Evolutionary conservation across 2,888 invertebrate species (phyloP).

Genomic region (Noctua fimbriata): DNA sequence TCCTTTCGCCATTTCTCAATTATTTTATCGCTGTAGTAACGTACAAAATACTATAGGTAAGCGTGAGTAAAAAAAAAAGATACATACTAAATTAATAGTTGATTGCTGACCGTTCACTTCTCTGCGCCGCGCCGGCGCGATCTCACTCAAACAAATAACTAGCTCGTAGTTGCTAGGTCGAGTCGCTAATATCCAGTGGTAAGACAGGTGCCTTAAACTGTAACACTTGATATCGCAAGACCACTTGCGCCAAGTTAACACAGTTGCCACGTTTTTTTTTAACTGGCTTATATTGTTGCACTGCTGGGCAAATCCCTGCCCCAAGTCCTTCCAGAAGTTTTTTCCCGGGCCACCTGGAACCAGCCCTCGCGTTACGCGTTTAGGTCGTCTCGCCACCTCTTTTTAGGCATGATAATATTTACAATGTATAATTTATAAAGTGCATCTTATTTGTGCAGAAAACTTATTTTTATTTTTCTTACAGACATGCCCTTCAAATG

Average conservation of each 20-base stretch:
- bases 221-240: background rate
- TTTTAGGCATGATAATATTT: background rate
- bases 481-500: constrained; percentile 88
- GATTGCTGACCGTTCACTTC: background rate
- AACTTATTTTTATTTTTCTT: background rate
- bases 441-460: background rate
- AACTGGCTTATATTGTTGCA: background rate
- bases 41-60: background rate
- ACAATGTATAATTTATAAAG: background rate
- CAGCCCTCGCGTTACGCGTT: background rate
- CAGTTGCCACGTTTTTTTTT: background rate
- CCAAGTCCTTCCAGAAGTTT: background rate
- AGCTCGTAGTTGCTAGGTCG: background rate
- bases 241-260: background rate
- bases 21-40: no score
- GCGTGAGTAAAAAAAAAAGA: background rate
- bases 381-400: background rate
- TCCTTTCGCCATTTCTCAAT: background rate
- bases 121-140: background rate
- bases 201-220: constrained; percentile 5
- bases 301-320: background rate
- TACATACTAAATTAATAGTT: no score
- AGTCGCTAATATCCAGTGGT: background rate
- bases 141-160: background rate
- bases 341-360: background rate